Evolutionary conservation across 2,888 invertebrate species (phyloP), one percentile per base, ranked within the genome.

Genomic region (Orchesellides sinensis): DNA sequence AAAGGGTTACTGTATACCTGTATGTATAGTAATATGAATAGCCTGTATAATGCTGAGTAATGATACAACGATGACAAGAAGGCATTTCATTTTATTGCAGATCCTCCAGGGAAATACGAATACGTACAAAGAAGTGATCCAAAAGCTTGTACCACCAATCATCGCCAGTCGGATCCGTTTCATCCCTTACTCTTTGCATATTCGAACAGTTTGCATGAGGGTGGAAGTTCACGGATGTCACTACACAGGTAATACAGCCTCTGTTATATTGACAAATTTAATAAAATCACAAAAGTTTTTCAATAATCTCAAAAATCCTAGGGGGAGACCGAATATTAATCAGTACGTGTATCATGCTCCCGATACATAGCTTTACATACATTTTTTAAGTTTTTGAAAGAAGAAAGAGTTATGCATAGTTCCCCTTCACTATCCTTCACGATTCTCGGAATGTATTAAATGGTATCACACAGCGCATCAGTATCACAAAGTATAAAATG

Each of bases 221-320:
- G 95, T 97, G 49, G 98, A 98, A 90, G 91, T 97, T 78, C 96
- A 96, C 90, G 97, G 97, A 84, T 98, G 97, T 91, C 90, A 92
- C 49, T 94, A 94, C 93, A 92, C 92, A 90, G 94, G 94, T 94
- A 91, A 93, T 92, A 6, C 40, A 17, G 21, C 29, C 47, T 47
- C 59, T 69, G 69, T 68, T 69, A 77, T 59, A 69, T 17, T 25
- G 8, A 40, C 19, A 27, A 78, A 78, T 54, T 78, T 78, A 68
- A 78, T 77, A 78, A 78, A 78, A 78, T 45, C 45, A 40, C n/a
- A 61, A 69, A 75, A 78, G 29, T 78, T 78, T 78, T 69, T 69
- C 78, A 78, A 78, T 78, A 78, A 78, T 68, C 78, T 63, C 45
- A 59, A 77, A 47, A 74, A 65, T 65, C 65, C 65, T 65, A 65